phyloP scores from a whole-genome alignment of 2,113 vertebrate species.

The Stegastes partitus region DNA sequence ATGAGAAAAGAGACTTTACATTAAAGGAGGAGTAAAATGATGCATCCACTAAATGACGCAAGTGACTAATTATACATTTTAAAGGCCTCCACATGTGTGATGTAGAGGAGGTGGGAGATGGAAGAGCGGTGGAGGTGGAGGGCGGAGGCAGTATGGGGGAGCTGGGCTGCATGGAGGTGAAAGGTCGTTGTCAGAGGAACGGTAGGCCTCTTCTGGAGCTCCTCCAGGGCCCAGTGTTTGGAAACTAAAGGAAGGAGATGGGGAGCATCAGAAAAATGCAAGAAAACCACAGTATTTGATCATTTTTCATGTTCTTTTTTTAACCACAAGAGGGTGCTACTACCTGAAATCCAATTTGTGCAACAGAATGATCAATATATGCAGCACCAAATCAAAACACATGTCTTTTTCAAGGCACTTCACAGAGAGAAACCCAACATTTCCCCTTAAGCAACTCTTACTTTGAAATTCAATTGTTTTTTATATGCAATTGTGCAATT shows the following conservation, averaged over 20 bases:
- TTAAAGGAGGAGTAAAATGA: not conserved
- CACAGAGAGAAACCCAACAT: too few species aligned
- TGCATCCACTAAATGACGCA: not conserved
- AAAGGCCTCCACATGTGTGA: conserved; percentile 17
- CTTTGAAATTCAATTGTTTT: too few species aligned
- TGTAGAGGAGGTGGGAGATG: conserved; percentile 56
- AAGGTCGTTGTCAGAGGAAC: conserved; percentile 72
- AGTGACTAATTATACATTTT: not conserved
- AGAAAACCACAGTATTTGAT: not conserved
- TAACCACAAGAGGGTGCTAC: conserved; percentile 39
- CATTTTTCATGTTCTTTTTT: not conserved
- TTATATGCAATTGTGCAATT: too few species aligned
- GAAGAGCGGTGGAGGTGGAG: conserved; percentile 44
- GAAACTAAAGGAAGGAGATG: conserved; percentile 21
- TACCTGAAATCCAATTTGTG: not conserved
- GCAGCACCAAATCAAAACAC: too few species aligned
- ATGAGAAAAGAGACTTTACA: not conserved
- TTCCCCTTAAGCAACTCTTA: too few species aligned
- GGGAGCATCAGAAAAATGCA: not conserved
- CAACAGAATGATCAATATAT: too few species aligned
- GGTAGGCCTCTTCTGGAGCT: conserved; percentile 27
- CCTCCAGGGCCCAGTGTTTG: conserved; percentile 21
- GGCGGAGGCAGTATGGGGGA: conserved; percentile 13
- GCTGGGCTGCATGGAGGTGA: conserved; percentile 67
- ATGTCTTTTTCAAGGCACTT: too few species aligned